Percentiles rank a stretch among this genome's conserved stretches.
Evolutionary conservation across 1,140 invertebrate genomes (phyloP).

Genomic region (Elymnias hypermnestra): DNA sequence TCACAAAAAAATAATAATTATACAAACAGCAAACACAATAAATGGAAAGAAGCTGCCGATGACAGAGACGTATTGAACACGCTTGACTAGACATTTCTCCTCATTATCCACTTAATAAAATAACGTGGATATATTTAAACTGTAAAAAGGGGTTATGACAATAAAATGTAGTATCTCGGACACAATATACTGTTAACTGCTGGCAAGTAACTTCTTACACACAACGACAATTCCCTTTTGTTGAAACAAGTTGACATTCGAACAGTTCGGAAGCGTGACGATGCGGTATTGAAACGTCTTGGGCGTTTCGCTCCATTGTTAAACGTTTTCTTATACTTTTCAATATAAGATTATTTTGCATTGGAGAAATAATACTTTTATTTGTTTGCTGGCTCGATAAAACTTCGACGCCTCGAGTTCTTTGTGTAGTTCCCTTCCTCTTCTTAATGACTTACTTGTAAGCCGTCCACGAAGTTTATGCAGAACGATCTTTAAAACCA

Average conservation of each 20-base stretch:
- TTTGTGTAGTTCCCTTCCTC: background rate
- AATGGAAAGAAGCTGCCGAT: too few relatives aligned
- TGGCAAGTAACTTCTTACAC: background rate
- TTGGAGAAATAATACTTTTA: background rate
- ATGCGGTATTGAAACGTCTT: background rate
- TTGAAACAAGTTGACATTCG: background rate
- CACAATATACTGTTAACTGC: background rate
- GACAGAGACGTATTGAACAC: too few relatives aligned
- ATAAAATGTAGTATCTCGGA: background rate
- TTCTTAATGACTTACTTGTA: background rate
- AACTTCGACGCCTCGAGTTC: background rate
- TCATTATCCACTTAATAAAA: too few relatives aligned
- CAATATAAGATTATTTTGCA: conserved; percentile 1
- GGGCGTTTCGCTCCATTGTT: background rate
- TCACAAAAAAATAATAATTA: too few relatives aligned
- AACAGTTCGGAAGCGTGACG: background rate
- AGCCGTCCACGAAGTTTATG: background rate
- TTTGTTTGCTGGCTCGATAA: conserved; percentile 1
- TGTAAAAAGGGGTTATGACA: too few relatives aligned
- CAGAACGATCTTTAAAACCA: background rate
- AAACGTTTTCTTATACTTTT: conserved; percentile 2
- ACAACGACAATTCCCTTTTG: background rate
- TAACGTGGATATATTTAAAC: too few relatives aligned
- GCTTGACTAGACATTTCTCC: too few relatives aligned
- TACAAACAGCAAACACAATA: too few relatives aligned